phyloP scores from a whole-genome alignment of 2,797 vertebrate genomes.

The Semotilus atromaculatus region DNA sequence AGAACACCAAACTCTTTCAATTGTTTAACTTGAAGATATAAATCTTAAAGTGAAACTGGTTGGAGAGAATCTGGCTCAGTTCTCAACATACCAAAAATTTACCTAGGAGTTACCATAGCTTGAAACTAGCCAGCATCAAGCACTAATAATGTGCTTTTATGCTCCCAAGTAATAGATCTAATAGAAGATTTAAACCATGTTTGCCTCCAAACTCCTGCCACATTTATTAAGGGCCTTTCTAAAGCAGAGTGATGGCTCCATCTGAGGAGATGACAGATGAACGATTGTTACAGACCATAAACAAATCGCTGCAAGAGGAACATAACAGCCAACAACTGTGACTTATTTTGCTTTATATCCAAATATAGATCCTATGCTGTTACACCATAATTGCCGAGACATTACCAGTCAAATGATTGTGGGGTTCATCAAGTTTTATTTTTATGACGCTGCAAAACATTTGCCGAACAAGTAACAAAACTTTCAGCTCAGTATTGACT shows the following conservation, averaged over 20 bases:
- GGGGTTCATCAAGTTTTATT: slow-evolving; percentile 9
- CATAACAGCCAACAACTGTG: not conserved
- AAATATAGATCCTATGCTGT: slow-evolving; percentile 11
- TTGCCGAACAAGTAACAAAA: not conserved
- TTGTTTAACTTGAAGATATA: not conserved
- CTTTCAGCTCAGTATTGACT: not conserved
- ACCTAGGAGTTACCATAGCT: not conserved
- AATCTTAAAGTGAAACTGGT: slow-evolving; percentile 12
- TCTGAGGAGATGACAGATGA: slow-evolving; percentile 20
- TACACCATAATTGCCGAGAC: not conserved
- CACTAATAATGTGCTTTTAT: not conserved
- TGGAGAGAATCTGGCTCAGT: not conserved
- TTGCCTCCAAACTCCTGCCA: slow-evolving; percentile 22
- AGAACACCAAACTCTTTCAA: not conserved
- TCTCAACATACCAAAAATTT: not conserved
- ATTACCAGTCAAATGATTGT: not conserved
- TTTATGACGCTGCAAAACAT: not conserved
- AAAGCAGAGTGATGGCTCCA: slow-evolving; percentile 11
- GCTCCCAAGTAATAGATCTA: slow-evolving; percentile 8
- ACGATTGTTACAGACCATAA: slow-evolving; percentile 22
- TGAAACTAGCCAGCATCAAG: not conserved
- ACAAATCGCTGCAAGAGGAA: slow-evolving; percentile 31
- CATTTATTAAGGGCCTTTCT: slow-evolving; percentile 31
- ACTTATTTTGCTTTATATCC: not conserved
- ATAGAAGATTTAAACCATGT: slow-evolving; percentile 30